phyloP scores from a whole-genome alignment of 2,797 vertebrate species.

The Taeniopygia guttata region DNA sequence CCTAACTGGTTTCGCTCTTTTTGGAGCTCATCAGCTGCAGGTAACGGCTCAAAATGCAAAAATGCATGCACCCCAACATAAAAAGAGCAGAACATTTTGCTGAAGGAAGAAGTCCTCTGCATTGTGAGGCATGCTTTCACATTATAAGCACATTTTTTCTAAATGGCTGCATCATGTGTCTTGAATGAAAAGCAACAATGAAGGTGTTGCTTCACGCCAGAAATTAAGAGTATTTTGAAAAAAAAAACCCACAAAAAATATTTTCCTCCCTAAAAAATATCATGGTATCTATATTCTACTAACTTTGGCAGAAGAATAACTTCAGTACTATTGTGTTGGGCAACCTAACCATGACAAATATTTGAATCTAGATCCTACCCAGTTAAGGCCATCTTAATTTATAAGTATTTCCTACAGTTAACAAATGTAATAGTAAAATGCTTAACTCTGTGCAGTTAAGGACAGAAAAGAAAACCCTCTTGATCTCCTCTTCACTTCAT shows the following conservation, averaged over 20 bases:
- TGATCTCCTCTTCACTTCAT: neutral
- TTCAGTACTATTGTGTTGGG: neutral
- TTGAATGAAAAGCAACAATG: neutral
- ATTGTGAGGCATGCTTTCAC: neutral
- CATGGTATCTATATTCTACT: neutral
- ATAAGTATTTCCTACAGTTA: neutral
- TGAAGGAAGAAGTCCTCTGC: neutral
- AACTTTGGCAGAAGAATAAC: neutral
- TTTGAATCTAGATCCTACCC: neutral
- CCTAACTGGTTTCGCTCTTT: conserved; percentile 78
- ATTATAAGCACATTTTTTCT: neutral
- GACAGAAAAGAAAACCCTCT: neutral
- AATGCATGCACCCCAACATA: neutral
- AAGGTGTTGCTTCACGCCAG: neutral
- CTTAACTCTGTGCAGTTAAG: neutral
- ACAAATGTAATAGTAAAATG: neutral
- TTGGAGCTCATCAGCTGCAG: conserved; percentile 83
- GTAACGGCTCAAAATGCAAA: conserved; percentile 66
- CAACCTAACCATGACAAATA: neutral
- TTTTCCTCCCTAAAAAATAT: neutral
- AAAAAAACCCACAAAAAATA: neutral
- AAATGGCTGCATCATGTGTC: neutral
- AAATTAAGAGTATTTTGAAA: neutral
- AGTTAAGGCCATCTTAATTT: neutral
- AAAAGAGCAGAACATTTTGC: neutral